Conservation (phyloP, 2,797 vertebrate species). For the Apogon talboti region DNA sequence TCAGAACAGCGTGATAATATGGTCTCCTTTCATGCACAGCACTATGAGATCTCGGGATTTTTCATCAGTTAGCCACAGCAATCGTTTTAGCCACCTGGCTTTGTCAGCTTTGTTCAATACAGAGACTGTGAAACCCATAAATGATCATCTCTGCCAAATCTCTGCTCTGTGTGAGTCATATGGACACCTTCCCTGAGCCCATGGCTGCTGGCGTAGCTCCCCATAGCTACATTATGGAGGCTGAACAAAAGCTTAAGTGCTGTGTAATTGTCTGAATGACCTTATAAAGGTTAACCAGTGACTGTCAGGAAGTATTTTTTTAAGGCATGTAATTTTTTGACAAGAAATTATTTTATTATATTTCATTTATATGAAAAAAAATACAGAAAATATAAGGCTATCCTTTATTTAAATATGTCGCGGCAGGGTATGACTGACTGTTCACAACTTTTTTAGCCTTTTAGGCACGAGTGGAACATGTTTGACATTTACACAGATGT, state of each 20-base stretch:
- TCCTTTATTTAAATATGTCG: slow-evolving; percentile 33
- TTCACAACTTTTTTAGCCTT: slow-evolving; percentile 46
- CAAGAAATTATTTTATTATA: slow-evolving; percentile 30
- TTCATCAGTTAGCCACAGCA: slow-evolving; percentile 11
- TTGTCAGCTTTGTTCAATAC: slow-evolving; percentile 37
- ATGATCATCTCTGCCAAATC: slow-evolving; percentile 48
- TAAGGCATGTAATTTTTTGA: slow-evolving; percentile 31
- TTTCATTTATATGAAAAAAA: slow-evolving; percentile 2
- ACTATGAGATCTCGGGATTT: slow-evolving; percentile 4
- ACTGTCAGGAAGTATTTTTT: slow-evolving; percentile 18
- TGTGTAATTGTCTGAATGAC: slow-evolving; percentile 63
- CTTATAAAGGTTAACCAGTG: slow-evolving; percentile 49
- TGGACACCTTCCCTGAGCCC: slow-evolving; percentile 43
- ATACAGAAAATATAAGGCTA: slow-evolving; percentile 1
- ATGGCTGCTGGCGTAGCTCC: slow-evolving; percentile 56
- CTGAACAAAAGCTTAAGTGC: slow-evolving; percentile 55
- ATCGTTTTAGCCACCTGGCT: slow-evolving; percentile 29
- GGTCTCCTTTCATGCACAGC: not conserved
- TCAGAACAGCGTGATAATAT: too few species aligned
- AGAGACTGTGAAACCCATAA: slow-evolving; percentile 36
- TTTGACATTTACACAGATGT: slow-evolving; percentile 70
- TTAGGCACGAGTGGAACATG: slow-evolving; percentile 42
- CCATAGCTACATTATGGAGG: slow-evolving; percentile 57
- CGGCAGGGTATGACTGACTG: slow-evolving; percentile 45
- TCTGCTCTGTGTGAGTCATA: slow-evolving; percentile 56